These are phyloP conservation scores for Paradisaea rubra DNA, from an alignment of 2,113 vertebrate species.

Conservation along the genomic window DNA sequence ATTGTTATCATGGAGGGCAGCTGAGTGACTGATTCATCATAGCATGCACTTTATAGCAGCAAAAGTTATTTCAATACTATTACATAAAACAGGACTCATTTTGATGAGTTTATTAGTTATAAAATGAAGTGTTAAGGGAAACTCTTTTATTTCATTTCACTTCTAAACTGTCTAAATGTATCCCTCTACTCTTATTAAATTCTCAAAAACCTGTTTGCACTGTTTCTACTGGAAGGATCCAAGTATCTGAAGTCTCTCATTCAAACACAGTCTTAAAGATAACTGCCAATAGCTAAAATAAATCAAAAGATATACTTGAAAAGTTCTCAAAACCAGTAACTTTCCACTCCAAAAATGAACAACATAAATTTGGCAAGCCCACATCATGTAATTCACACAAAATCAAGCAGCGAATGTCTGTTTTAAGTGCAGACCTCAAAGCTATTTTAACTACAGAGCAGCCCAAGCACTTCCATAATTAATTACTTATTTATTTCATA, in stretches of 20 bases:
- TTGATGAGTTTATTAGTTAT: background rate
- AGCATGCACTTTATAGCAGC: background rate
- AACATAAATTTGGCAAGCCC: background rate
- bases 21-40: background rate
- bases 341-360: background rate
- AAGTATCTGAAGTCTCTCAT: background rate
- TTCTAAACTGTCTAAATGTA: background rate
- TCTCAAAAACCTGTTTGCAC: background rate
- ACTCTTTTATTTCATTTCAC: background rate
- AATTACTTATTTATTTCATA: conserved; percentile 47
- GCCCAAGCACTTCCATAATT: background rate
- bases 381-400: background rate
- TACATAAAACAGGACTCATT: background rate
- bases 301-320: background rate
- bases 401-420: background rate
- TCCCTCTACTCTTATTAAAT: background rate
- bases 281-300: background rate
- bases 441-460: background rate
- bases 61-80: background rate
- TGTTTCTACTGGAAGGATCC: background rate
- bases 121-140: background rate
- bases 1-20: background rate
- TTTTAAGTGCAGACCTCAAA: background rate
- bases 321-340: background rate
- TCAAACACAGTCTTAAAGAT: background rate